Percentiles rank a stretch among this genome's conserved stretches.
phyloP scores from a whole-genome alignment of 2,888 invertebrate genomes.

The Dryobota labecula region DNA sequence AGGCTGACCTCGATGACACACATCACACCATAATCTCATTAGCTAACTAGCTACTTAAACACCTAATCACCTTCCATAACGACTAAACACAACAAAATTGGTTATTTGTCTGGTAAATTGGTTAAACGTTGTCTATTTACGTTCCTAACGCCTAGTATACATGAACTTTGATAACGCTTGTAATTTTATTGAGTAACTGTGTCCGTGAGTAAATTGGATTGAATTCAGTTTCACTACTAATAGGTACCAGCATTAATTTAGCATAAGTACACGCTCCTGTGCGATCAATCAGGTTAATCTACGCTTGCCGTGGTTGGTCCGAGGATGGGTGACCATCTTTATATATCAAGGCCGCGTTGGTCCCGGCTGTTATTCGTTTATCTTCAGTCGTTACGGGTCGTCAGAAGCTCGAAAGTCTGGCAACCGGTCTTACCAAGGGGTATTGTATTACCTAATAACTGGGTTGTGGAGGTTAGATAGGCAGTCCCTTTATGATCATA shows the following conservation, averaged over 20 bases:
- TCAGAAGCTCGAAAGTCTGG: too few relatives aligned
- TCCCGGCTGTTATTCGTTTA: too few relatives aligned
- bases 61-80: slow-evolving; percentile 11
- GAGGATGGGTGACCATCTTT: too few relatives aligned
- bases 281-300: too few relatives aligned
- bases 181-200: not conserved
- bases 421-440: too few relatives aligned
- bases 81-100: slow-evolving; percentile 9
- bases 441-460: too few relatives aligned
- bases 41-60: slow-evolving; percentile 4
- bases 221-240: not conserved
- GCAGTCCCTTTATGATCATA: too few relatives aligned
- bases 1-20: slow-evolving; percentile 11
- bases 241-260: not conserved
- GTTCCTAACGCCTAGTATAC: not conserved
- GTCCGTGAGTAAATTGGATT: not conserved
- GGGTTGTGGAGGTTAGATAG: too few relatives aligned
- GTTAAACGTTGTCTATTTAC: too few relatives aligned
- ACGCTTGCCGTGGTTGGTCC: too few relatives aligned
- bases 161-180: not conserved
- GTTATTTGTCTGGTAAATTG: not conserved
- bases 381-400: too few relatives aligned
- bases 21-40: slow-evolving; percentile 15
- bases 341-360: too few relatives aligned
- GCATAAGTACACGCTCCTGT: not conserved